Conservation (phyloP, 2,113 vertebrate genomes). For the Apistogramma diplotaenia region DNA sequence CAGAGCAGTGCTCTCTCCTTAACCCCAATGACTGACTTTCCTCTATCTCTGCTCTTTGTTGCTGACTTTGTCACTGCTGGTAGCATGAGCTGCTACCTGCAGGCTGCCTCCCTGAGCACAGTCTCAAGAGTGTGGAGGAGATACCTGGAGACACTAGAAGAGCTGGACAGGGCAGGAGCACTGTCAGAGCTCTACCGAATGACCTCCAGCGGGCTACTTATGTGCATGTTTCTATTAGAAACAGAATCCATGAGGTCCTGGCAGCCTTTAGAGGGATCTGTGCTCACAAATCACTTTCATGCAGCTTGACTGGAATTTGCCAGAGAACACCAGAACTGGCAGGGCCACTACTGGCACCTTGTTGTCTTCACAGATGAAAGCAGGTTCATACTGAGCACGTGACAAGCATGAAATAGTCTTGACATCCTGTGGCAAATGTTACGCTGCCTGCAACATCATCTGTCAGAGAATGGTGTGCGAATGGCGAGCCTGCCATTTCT, state of each 20-base stretch:
- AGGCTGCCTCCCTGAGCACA: neutral
- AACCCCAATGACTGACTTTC: neutral
- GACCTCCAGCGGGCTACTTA: neutral
- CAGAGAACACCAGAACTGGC: neutral
- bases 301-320: neutral
- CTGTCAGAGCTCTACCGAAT: neutral
- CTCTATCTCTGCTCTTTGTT: neutral
- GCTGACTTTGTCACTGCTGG: neutral
- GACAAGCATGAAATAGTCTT: neutral
- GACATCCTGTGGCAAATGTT: neutral
- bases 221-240: neutral
- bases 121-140: neutral
- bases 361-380: neutral
- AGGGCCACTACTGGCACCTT: neutral
- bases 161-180: neutral
- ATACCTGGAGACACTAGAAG: neutral
- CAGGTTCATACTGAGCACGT: neutral
- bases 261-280: neutral
- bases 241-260: neutral
- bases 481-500: neutral
- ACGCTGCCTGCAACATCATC: neutral
- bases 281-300: neutral
- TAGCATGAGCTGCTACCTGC: neutral
- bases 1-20: neutral
- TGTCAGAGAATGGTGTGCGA: neutral